Evolutionary conservation across 2,888 invertebrate species (phyloP).

Genomic region (Rapana venosa): DNA sequence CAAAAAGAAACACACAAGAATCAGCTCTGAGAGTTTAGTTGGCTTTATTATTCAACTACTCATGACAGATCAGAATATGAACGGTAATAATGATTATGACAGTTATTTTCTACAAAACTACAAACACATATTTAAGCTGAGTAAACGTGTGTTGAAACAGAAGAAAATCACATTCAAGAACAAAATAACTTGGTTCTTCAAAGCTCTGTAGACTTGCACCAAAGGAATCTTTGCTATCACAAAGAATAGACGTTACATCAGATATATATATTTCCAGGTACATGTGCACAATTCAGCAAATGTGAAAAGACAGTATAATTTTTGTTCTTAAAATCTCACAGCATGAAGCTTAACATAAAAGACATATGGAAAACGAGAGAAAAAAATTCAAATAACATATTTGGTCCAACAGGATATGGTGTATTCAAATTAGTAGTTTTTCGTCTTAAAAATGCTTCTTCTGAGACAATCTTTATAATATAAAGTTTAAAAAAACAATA

Average conservation of each 20-base stretch:
- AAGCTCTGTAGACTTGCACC: not conserved
- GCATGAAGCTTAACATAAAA: not conserved
- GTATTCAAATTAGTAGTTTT: too few species aligned
- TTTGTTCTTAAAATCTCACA: not conserved
- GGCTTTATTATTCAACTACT: constrained; percentile 6
- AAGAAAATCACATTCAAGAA: not conserved
- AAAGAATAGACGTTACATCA: not conserved
- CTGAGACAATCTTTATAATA: not conserved
- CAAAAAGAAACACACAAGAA: not conserved
- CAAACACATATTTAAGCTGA: not conserved
- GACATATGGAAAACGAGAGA: too few species aligned
- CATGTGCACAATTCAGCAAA: not conserved
- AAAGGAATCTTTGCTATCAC: not conserved
- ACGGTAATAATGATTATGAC: not conserved
- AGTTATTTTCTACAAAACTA: not conserved
- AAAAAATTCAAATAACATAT: not conserved
- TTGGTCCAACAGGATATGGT: not conserved
- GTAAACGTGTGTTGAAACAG: not conserved
- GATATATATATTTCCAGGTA: not conserved
- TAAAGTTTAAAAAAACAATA: too few species aligned
- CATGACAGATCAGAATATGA: not conserved
- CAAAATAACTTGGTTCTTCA: not conserved
- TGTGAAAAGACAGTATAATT: not conserved
- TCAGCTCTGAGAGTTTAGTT: not conserved
- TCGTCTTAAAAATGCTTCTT: not conserved